These are phyloP conservation scores for Platycheirus albimanus DNA, from an alignment of 2,888 invertebrate genomes.

Conservation along the genomic window DNA sequence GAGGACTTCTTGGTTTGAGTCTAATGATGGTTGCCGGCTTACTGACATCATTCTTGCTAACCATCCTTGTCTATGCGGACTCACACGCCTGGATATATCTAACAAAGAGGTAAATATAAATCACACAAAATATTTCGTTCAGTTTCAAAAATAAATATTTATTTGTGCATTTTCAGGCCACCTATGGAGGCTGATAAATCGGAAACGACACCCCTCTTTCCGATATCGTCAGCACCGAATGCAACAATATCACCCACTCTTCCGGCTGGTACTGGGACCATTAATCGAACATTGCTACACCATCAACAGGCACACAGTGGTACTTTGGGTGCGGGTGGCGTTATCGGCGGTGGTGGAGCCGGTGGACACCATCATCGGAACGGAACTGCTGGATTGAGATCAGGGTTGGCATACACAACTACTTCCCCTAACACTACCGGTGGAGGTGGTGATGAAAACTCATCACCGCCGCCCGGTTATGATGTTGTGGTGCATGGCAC, in stretches of 20 bases:
- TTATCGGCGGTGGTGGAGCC: constrained; percentile 75
- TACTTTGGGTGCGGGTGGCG: constrained; percentile 74
- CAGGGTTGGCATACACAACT: constrained; percentile 82
- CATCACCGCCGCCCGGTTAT: constrained; percentile 83
- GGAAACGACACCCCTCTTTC: constrained; percentile 82
- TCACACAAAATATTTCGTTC: constrained; percentile 3
- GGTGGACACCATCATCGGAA: constrained; percentile 78
- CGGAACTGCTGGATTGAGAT: constrained; percentile 81
- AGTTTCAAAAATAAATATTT: neutral
- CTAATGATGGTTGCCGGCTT: constrained; percentile 95
- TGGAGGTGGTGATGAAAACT: constrained; percentile 78
- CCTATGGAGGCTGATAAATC: constrained; percentile 81
- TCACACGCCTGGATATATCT: constrained; percentile 99
- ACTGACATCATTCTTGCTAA: constrained; percentile 93
- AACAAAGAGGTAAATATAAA: constrained; percentile 88
- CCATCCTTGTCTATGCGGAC: constrained; percentile 95
- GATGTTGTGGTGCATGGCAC: constrained; percentile 83
- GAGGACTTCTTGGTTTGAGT: constrained; percentile 91
- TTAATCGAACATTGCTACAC: constrained; percentile 82
- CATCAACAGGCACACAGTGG: constrained; percentile 80
- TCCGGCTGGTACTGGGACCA: constrained; percentile 80
- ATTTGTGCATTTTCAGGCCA: constrained; percentile 76
- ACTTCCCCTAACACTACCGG: constrained; percentile 74
- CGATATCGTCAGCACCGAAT: constrained; percentile 80
- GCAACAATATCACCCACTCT: constrained; percentile 81